Conservation (phyloP, 1,140 invertebrate genomes). For the Apis dorsata region DNA sequence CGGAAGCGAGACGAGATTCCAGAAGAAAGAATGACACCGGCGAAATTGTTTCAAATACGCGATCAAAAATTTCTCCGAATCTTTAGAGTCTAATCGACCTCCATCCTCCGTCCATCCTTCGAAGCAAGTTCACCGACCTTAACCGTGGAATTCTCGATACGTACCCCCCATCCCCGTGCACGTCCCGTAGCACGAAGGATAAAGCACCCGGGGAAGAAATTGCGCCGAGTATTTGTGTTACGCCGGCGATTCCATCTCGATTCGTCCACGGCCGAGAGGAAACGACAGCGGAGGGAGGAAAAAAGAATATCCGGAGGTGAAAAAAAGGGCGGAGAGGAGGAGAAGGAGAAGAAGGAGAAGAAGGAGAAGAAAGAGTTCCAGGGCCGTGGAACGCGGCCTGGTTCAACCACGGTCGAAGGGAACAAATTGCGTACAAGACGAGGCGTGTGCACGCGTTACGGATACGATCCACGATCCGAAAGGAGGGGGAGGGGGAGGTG, state of each 20-base stretch:
- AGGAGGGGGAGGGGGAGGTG: neutral
- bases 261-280: neutral
- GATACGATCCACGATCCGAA: slow-evolving; percentile 62
- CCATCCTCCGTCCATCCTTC: neutral
- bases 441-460: slow-evolving; percentile 56
- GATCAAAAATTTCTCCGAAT: too few relatives aligned
- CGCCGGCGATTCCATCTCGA: slow-evolving; percentile 30
- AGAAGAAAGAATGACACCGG: too few relatives aligned
- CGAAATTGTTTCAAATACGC: too few relatives aligned
- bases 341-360: neutral
- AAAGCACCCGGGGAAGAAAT: slow-evolving; percentile 19
- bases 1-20: too few relatives aligned
- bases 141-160: neutral
- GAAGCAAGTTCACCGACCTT: neutral
- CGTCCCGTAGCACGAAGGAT: neutral
- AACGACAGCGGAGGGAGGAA: neutral
- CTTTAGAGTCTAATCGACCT: too few relatives aligned
- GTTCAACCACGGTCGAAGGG: slow-evolving; percentile 62
- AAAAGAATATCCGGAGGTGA: neutral
- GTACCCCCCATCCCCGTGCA: neutral
- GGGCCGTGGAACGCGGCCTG: slow-evolving; percentile 38
- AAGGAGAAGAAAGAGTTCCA: neutral
- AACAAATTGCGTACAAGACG: slow-evolving; percentile 77
- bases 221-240: slow-evolving; percentile 24
- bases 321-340: neutral